phyloP scores from a whole-genome alignment of 2,888 invertebrate genomes.

The Hydraecia micacea region DNA sequence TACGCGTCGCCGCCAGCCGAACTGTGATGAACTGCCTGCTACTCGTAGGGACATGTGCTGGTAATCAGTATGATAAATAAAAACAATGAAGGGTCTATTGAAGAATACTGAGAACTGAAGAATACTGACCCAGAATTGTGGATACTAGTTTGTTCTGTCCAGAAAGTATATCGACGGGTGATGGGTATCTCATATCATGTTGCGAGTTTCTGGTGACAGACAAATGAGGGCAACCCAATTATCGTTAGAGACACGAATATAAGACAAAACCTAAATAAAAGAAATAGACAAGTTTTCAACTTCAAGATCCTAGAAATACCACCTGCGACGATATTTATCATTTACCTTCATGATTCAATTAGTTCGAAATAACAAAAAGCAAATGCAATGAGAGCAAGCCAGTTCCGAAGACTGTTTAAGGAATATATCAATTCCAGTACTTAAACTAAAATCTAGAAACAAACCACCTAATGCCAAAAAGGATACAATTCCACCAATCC shows the following conservation, averaged over 20 bases:
- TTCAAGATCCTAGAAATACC: not conserved
- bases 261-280: not conserved
- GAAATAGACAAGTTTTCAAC: not conserved
- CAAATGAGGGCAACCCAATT: not conserved
- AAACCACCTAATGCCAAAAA: constrained; percentile 1
- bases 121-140: not conserved
- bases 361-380: no score
- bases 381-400: not conserved
- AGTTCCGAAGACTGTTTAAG: not conserved
- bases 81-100: constrained; percentile 1
- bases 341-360: not conserved
- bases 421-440: not conserved
- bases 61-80: not conserved
- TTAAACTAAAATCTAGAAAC: not conserved
- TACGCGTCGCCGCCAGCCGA: constrained; percentile 32
- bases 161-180: not conserved
- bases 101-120: not conserved
- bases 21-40: constrained; percentile 21
- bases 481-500: constrained; percentile 19
- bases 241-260: no score
- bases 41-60: constrained; percentile 1
- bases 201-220: not conserved
- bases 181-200: not conserved
- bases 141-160: not conserved
- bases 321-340: not conserved